phyloP scores from a whole-genome alignment of 2,113 vertebrate species.

The Jaculus jaculus region DNA sequence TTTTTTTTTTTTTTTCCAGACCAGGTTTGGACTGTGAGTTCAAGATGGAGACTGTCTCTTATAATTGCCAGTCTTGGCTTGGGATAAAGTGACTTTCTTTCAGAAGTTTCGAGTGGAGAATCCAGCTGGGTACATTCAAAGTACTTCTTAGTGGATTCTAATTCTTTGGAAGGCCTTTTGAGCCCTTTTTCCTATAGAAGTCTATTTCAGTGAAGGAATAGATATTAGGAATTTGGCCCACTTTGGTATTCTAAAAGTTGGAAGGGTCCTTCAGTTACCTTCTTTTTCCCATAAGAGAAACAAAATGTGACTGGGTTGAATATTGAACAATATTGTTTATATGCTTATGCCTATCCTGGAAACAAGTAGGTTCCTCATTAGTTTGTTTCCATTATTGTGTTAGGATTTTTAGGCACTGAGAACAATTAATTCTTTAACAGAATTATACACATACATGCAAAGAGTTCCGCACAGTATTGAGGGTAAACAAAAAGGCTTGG shows the following conservation, averaged over 20 bases:
- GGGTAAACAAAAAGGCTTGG: not conserved
- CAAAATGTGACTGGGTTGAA: constrained; percentile 37
- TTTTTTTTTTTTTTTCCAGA: constrained; percentile 40
- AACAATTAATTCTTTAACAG: constrained; percentile 17
- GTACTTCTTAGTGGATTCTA: constrained; percentile 47
- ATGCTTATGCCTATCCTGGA: constrained; percentile 39
- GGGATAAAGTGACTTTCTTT: constrained; percentile 60
- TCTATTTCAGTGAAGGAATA: constrained; percentile 60
- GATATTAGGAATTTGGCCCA: constrained; percentile 31
- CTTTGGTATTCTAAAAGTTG: constrained; percentile 60
- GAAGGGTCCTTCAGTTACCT: constrained; percentile 36
- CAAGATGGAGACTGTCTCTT: constrained; percentile 20
- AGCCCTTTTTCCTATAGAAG: constrained; percentile 33
- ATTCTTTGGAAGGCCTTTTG: constrained; percentile 44
- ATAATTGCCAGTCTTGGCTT: constrained; percentile 43
- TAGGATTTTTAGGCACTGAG: constrained; percentile 34
- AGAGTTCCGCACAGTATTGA: not conserved
- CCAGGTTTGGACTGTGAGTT: constrained; percentile 42
- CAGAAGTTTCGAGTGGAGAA: constrained; percentile 25
- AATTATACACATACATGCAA: not conserved
- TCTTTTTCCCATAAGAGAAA: constrained; percentile 27
- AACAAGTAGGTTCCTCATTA: constrained; percentile 45
- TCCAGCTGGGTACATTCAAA: constrained; percentile 30
- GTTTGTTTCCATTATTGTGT: constrained; percentile 39
- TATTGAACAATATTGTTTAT: constrained; percentile 36